Base-by-base conservation (phyloP, 1,140 invertebrate species). In the Sitobion miscanthi region DNA sequence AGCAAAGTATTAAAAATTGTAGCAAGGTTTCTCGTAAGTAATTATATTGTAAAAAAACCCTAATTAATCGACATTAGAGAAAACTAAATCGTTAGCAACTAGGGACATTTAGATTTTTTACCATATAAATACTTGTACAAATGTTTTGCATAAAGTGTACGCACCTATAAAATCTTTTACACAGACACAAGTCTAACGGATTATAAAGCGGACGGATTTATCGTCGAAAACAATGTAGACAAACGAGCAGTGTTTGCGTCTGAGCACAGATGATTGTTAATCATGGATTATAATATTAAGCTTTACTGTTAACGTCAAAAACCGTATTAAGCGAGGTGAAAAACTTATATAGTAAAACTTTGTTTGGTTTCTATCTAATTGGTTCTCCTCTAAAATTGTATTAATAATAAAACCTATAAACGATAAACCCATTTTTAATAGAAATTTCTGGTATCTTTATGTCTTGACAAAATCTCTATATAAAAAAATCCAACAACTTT, bases 321-420 rank as follows among this genome's bases (percentile, higher is more conserved):
- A 69, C 62, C 62, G 30, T 69, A 69, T 69, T 69, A n/a, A n/a
- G 62, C 30, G 11, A 69, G 30, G 9, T 69, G 30, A 54, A 69
- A 69, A n/a, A 14, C 11, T 69, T n/a, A n/a, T 69, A n/a, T n/a
- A n/a, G n/a, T n/a, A 17, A 77, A 77, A 77, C 30, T 6, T 77
- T 14, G n/a, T n/a, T 77, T 14, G 62, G n/a, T 77, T 35, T 77
- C 62, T n/a, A 77, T 77, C 30, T n/a, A 77, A n/a, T 77, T 35
- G 62, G 62, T 77, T 77, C 14, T 35, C n/a, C n/a, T 77, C 17
- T n/a, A 77, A 77, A n/a, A 77, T 77, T n/a, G 14, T 77, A 77
- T 77, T n/a, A 77, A 77, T 69, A 30, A 69, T 77, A 77, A n/a
- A n/a, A 77, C n/a, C n/a, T 77, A 77, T n/a, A 77, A 77, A 77